Evolutionary conservation across 2,888 invertebrate species (phyloP).

Genomic region (Eucriotettix oculatus): DNA sequence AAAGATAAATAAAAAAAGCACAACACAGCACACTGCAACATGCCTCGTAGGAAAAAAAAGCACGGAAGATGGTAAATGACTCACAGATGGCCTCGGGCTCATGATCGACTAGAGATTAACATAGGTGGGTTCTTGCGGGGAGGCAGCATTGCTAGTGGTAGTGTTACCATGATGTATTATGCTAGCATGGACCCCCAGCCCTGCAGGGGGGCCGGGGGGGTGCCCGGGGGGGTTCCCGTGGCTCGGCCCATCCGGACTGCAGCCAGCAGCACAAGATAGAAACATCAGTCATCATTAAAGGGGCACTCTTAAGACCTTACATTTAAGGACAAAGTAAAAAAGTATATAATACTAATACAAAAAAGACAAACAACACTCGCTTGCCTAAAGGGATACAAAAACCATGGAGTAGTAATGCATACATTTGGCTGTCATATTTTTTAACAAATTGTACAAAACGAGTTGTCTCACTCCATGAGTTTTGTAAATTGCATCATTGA

Average conservation of each 20-base stretch:
- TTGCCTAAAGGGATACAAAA: not conserved
- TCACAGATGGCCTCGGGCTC: slow-evolving; percentile 10
- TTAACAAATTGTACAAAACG: no score
- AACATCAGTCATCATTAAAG: slow-evolving; percentile 28
- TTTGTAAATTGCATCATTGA: not conserved
- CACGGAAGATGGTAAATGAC: slow-evolving; percentile 4
- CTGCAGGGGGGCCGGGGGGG: slow-evolving; percentile 28
- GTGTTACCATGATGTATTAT: slow-evolving; percentile 31
- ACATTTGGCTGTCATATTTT: no score
- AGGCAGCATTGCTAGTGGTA: slow-evolving; percentile 34
- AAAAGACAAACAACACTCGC: slow-evolving; percentile 5
- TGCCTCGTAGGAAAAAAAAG: slow-evolving; percentile 1
- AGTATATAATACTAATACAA: slow-evolving; percentile 1
- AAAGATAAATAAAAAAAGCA: not conserved
- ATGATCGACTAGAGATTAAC: slow-evolving; percentile 71
- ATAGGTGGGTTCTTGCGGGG: slow-evolving; percentile 74
- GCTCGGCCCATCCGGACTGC: slow-evolving; percentile 13
- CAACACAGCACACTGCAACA: slow-evolving; percentile 2
- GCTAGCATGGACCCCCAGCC: slow-evolving; percentile 21
- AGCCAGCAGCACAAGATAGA: slow-evolving; percentile 14
- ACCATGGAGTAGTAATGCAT: not conserved
- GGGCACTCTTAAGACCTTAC: slow-evolving; percentile 20
- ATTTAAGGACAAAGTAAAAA: slow-evolving; percentile 3
- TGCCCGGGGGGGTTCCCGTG: slow-evolving; percentile 20
- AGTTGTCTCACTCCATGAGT: not conserved